A percentile compares a stretch with the other conserved stretches of the same genome.
Conservation (phyloP, 2,113 vertebrate genomes). For the Okapia johnstoni region DNA sequence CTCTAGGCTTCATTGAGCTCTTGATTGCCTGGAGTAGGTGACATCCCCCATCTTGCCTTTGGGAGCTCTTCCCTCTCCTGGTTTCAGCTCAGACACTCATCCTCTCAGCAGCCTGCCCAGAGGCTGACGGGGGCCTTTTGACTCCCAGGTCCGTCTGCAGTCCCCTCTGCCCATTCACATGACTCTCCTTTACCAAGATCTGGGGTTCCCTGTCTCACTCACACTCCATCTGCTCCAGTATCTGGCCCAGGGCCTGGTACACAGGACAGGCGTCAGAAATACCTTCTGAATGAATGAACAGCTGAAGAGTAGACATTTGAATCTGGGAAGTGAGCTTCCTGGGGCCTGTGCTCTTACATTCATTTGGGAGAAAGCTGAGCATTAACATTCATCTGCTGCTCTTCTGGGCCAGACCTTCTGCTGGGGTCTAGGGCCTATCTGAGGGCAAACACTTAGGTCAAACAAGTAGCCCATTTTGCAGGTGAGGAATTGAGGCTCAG, state of each 20-base stretch:
- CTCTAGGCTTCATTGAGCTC: background rate
- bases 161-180: background rate
- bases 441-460: accelerated
- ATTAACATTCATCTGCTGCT: background rate
- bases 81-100: background rate
- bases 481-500: background rate
- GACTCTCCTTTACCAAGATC: accelerated
- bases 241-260: background rate
- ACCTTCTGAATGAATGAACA: background rate
- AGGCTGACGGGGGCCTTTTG: background rate
- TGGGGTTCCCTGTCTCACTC: background rate
- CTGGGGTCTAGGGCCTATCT: background rate
- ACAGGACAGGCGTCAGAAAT: background rate
- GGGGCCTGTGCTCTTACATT: background rate
- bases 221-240: too few species aligned
- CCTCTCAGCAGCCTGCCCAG: background rate
- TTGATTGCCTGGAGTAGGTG: background rate
- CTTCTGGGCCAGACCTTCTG: background rate
- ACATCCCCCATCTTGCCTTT: background rate
- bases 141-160: background rate
- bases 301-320: slow-evolving; percentile 12
- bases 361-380: background rate
- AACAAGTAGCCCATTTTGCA: background rate
- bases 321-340: slow-evolving; percentile 39
- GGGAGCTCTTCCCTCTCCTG: too few species aligned